Evolutionary conservation across 2,888 invertebrate genomes (phyloP), one percentile per base, ranked within the genome.

Genomic region (Megamerina dolium): DNA sequence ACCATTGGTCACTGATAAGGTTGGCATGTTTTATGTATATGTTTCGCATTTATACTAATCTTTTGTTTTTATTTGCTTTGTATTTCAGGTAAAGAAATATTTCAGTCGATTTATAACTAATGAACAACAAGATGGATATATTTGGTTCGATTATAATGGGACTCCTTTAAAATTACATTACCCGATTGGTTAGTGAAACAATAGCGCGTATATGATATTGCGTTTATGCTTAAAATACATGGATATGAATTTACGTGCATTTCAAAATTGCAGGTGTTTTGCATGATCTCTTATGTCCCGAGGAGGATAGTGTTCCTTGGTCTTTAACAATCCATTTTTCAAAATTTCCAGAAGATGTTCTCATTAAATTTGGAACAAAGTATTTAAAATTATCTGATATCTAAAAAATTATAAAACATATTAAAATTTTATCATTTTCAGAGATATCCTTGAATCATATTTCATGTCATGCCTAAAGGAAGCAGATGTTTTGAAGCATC

Each of bases 391-490:
- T 23, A 23, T n/a, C n/a, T n/a, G 6, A 13, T 4, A 45, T 16
- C 5, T 21, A 8, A 3, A 5, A 6, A n/a, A 30, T 5, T 4
- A 34, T 2, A 10, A 23, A 17, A 26, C 5, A 12, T 20, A 31
- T 13, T 12, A 9, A 16, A 26, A 13, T 27, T 21, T 18, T 45
- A n/a, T n/a, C 29, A 29, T 41, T 71, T 77, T 41, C 61, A 91
- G 90, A 68, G 95, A 96, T 68, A 79, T 85, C 12, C 84, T 97
- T 13, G 94, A 96, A 72, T 83, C 94, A 3, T 86, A 93, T 68
- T 99, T 92, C 68, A 86, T 99, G 82, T 87, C 94, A 16, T 87
- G 88, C 52, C 77, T 99, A 8, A 99, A 99, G 73, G 99, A 99
- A 75, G 97, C 99, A 2, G 97, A 97, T 75, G 87, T 90, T n/a